Conservation (phyloP, 2,797 vertebrate genomes). For the Caiman crocodilus region DNA sequence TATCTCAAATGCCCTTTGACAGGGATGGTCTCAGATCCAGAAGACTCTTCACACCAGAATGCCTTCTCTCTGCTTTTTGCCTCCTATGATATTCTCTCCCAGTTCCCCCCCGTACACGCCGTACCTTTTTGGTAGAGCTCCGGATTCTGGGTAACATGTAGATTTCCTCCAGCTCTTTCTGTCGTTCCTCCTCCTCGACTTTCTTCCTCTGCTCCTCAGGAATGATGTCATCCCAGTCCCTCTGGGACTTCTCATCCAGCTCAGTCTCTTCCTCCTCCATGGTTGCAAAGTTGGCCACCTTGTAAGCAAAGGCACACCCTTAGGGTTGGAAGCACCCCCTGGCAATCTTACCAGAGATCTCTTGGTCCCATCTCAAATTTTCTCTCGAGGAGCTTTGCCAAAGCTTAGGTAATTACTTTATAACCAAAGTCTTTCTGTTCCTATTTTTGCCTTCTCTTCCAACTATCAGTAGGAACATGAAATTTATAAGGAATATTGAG, state of each 20-base stretch:
- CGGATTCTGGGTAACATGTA: slow-evolving; percentile 97
- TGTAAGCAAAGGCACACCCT: slow-evolving; percentile 39
- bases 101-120: neutral
- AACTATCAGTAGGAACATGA: slow-evolving; percentile 50
- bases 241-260: slow-evolving; percentile 84
- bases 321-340: slow-evolving; percentile 5
- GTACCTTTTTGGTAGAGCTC: slow-evolving; percentile 96
- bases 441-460: slow-evolving; percentile 25
- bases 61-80: neutral
- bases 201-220: slow-evolving; percentile 94
- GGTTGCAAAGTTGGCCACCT: slow-evolving; percentile 98
- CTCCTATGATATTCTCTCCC: neutral
- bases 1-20: neutral
- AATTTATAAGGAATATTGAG: slow-evolving; percentile 42
- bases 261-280: slow-evolving; percentile 93
- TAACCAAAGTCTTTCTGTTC: slow-evolving; percentile 52
- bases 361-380: slow-evolving; percentile 46
- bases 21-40: neutral
- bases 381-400: slow-evolving; percentile 53
- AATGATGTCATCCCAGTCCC: slow-evolving; percentile 97
- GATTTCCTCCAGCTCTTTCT: slow-evolving; percentile 97
- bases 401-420: slow-evolving; percentile 36
- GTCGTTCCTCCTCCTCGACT: slow-evolving; percentile 95
- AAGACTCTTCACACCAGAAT: neutral
- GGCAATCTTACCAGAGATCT: slow-evolving; percentile 31